These are phyloP conservation scores for Siniperca knerii DNA, from an alignment of 2,113 vertebrate species.

Conservation along the genomic window DNA sequence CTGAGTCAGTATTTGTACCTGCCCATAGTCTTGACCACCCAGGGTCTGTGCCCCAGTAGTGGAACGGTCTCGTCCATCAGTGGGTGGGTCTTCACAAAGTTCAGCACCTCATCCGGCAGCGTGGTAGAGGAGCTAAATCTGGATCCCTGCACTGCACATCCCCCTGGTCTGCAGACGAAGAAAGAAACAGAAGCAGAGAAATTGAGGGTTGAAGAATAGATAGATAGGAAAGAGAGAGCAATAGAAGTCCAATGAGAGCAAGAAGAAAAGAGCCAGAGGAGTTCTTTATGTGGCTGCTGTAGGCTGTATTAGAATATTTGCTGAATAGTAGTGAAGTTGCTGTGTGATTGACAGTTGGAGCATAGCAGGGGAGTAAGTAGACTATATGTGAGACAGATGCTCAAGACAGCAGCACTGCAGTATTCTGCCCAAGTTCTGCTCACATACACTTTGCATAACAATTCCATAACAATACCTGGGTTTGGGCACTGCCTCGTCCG, in stretches of 20 bases:
- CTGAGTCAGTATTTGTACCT: conserved; percentile 59
- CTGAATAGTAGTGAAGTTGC: conserved; percentile 55
- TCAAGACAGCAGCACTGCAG: conserved; percentile 58
- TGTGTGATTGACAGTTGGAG: conserved; percentile 54
- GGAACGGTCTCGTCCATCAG: conserved; percentile 97
- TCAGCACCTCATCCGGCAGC: conserved; percentile 96
- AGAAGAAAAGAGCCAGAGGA: conserved; percentile 34
- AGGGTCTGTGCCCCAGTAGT: conserved; percentile 90
- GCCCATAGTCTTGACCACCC: conserved; percentile 94
- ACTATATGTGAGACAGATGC: conserved; percentile 53
- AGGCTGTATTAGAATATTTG: conserved; percentile 57
- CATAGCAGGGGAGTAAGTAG: conserved; percentile 30
- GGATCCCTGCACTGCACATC: conserved; percentile 90
- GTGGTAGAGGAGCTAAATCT: conserved; percentile 93
- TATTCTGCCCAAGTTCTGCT: conserved; percentile 41
- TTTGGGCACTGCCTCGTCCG: conserved; percentile 92
- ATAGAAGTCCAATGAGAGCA: conserved; percentile 26
- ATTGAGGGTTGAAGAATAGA: background rate
- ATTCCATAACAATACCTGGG: conserved; percentile 92
- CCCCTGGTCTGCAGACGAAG: conserved; percentile 88
- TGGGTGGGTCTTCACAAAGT: conserved; percentile 96
- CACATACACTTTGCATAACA: conserved; percentile 50
- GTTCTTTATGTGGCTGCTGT: conserved; percentile 31
- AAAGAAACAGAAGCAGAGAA: conserved; percentile 7
- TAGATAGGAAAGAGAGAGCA: background rate